A percentile compares a stretch with the other conserved stretches of the same genome.
Evolutionary conservation across 1,140 invertebrate genomes (phyloP).

Genomic region (Tetraneura akinire): DNA sequence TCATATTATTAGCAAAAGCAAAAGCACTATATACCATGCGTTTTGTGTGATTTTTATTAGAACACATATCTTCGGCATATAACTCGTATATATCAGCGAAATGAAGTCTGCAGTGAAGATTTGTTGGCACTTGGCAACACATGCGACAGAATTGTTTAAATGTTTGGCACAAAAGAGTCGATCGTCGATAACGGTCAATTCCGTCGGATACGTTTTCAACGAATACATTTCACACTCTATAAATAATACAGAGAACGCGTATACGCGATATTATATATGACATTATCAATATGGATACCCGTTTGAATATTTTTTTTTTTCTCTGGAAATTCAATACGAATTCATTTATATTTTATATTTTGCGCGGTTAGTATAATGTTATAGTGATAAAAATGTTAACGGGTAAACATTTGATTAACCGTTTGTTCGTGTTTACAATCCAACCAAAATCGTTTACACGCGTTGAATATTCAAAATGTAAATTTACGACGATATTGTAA

Average conservation of each 20-base stretch:
- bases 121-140: conserved; percentile 18
- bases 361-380: not conserved
- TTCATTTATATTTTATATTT: too few relatives aligned
- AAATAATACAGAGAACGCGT: not conserved
- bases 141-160: not conserved
- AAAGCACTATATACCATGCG: too few relatives aligned
- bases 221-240: not conserved
- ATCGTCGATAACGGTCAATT: not conserved
- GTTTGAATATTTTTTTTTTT: too few relatives aligned
- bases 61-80: not conserved
- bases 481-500: not conserved
- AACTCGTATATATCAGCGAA: too few relatives aligned
- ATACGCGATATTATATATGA: too few relatives aligned
- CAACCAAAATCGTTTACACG: not conserved
- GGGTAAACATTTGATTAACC: not conserved
- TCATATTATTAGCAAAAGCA: too few relatives aligned
- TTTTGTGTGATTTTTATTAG: not conserved
- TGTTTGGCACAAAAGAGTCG: not conserved
- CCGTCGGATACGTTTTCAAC: not conserved
- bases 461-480: not conserved
- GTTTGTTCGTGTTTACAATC: not conserved
- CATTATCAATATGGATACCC: too few relatives aligned
- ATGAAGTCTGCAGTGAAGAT: too few relatives aligned
- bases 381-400: not conserved
- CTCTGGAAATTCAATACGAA: too few relatives aligned